phyloP scores from a whole-genome alignment of 2,888 invertebrate species.

The Xanthorhoe spadicearia region DNA sequence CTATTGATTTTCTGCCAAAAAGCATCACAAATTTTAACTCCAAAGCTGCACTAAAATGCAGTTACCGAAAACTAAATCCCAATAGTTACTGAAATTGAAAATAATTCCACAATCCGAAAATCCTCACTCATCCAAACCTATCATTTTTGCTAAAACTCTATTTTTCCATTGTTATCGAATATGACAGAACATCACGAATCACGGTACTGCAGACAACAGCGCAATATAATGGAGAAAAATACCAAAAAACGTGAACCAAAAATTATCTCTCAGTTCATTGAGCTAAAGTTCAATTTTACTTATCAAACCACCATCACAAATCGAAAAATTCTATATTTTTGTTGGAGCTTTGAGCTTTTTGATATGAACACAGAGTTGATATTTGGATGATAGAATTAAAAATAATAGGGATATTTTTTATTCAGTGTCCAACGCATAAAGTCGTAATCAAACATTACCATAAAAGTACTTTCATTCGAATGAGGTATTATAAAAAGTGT shows the following conservation, averaged over 20 bases:
- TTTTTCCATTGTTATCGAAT: constrained; percentile 64
- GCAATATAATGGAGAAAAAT: constrained; percentile 34
- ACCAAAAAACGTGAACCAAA: constrained; percentile 27
- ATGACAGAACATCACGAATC: constrained; percentile 66
- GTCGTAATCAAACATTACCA: no score
- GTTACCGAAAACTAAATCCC: neutral
- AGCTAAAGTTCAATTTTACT: constrained; percentile 36
- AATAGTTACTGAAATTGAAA: neutral
- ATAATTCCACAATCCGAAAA: constrained; percentile 11
- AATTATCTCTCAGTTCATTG: constrained; percentile 9
- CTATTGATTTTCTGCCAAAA: neutral
- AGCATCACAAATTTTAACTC: neutral
- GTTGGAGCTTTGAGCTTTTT: constrained; percentile 1
- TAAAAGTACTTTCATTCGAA: no score
- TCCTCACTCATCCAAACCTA: constrained; percentile 41
- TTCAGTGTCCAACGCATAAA: no score
- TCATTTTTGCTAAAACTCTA: constrained; percentile 48
- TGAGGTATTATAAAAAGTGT: no score
- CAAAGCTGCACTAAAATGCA: no score
- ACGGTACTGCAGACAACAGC: constrained; percentile 54
- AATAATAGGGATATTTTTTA: no score
- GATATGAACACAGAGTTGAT: neutral
- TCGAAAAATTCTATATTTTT: constrained; percentile 24
- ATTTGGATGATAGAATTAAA: no score
- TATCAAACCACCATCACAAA: constrained; percentile 51